Percentiles rank a stretch among this genome's conserved stretches.
These are phyloP conservation scores for Oriolus oriolus DNA, from an alignment of 2,113 vertebrate species.

Conservation along the genomic window DNA sequence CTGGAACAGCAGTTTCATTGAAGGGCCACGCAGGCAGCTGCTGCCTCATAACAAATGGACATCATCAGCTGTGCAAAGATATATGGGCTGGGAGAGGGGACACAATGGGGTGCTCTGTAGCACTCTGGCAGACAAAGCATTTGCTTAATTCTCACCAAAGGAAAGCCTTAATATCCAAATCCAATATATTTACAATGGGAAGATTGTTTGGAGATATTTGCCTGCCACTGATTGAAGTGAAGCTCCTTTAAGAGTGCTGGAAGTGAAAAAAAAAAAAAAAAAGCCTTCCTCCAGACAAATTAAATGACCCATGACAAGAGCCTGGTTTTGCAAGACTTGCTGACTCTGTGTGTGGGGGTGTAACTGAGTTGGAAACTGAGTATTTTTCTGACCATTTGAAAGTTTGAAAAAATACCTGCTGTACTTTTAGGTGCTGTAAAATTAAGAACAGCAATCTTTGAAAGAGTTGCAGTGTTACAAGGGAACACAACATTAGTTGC, in stretches of 20 bases:
- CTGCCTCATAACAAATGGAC: constrained; percentile 74
- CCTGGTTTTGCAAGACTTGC: not conserved
- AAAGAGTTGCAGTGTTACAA: not conserved
- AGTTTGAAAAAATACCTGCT: not conserved
- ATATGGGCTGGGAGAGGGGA: constrained; percentile 31
- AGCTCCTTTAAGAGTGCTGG: constrained; percentile 19
- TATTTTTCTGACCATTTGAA: not conserved
- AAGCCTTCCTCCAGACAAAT: not conserved
- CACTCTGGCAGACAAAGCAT: constrained; percentile 60
- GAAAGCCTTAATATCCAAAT: constrained; percentile 45
- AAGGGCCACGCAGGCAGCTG: constrained; percentile 77
- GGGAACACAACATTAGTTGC: not conserved
- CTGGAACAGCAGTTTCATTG: constrained; percentile 78
- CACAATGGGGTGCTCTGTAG: constrained; percentile 75
- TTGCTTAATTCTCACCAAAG: constrained; percentile 52
- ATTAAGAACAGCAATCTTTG: not conserved
- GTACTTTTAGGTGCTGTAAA: not conserved
- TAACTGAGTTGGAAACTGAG: not conserved
- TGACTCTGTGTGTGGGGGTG: not conserved
- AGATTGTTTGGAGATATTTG: constrained; percentile 61
- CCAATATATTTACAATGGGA: constrained; percentile 55
- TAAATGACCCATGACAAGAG: constrained; percentile 17
- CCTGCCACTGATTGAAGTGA: constrained; percentile 37
- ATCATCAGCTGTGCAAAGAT: constrained; percentile 78
- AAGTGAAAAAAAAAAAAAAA: not conserved